phyloP scores from a whole-genome alignment of 2,797 vertebrate species.

The Poecilia picta region DNA sequence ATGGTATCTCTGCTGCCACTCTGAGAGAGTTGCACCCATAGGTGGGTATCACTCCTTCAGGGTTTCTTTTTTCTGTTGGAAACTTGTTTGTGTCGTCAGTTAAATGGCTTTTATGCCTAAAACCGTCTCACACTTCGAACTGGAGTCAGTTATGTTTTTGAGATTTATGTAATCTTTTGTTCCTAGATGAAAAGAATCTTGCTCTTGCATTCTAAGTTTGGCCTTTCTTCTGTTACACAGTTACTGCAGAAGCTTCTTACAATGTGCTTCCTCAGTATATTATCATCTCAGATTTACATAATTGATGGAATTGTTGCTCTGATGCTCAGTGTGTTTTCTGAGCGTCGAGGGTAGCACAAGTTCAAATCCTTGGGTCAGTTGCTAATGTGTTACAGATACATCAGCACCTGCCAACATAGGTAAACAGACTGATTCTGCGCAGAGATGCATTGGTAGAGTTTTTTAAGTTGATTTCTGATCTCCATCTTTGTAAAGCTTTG shows the following conservation, averaged over 20 bases:
- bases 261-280: neutral
- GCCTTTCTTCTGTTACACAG: neutral
- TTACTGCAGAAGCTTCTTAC: neutral
- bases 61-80: neutral
- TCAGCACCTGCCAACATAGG: slow-evolving; percentile 3
- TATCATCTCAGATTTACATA: neutral
- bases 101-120: neutral
- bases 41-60: slow-evolving; percentile 77
- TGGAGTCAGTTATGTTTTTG: neutral
- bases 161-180: neutral
- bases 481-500: neutral
- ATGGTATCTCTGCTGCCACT: slow-evolving; percentile 89
- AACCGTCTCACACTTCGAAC: neutral
- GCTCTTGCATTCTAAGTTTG: neutral
- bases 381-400: slow-evolving; percentile 18
- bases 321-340: neutral
- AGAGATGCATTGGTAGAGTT: neutral
- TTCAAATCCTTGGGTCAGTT: slow-evolving; percentile 12
- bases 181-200: neutral
- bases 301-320: neutral
- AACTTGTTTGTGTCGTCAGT: neutral
- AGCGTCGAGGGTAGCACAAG: neutral
- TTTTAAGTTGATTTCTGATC: neutral
- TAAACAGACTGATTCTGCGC: neutral
- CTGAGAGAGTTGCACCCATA: slow-evolving; percentile 87